Evolutionary conservation across 2,113 vertebrate genomes (phyloP), one percentile per base, ranked within the genome.

Genomic region (Alosa alosa): DNA sequence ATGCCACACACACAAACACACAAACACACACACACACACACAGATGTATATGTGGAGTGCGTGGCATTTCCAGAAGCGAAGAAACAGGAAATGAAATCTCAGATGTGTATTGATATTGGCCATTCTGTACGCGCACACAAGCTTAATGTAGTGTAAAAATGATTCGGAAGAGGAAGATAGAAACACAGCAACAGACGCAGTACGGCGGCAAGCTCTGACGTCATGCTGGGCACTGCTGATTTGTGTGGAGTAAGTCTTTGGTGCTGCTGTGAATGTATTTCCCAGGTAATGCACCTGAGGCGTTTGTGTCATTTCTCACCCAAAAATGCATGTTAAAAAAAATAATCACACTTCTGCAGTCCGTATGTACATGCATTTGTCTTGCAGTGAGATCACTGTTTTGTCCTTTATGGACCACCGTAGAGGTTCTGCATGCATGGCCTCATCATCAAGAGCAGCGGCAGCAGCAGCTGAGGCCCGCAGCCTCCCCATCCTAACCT

Each of bases 141-240:
- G 72, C 72, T 36, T 78, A 78, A 78, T 78, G 72, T 39, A 78
- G 72, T 78, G 72, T 78, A 78, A 78, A 75, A 78, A 78, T 78
- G 72, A 78, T 39, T 78, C 11, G 13, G 15, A 36, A 17, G 72
- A 72, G 13, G 64, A 25, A 72, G n/a, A 72, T 36, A 72, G n/a
- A 31, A 72, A 72, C 64, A 72, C 64, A 36, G 25, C 64, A 15
- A 78, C 72, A 41, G 72, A 39, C 11, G 36, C 72, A 41, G 25
- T 5, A 72, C 64, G n/a, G 64, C n/a, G 22, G 64, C 64, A 11
- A 72, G 20, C 72, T 4, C 36, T 0, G 31, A 15, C 11, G 10
- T 78, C 72, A 11, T 39, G 72, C 72, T 78, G 72, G 64, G 31
- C 36, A 39, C 17, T 5, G 25, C 4, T 41, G 31, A 78, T 78